Percentiles rank a stretch among this genome's conserved stretches.
These are phyloP conservation scores for Radopholus similis DNA, from an alignment of 1,140 invertebrate species.

Conservation along the genomic window DNA sequence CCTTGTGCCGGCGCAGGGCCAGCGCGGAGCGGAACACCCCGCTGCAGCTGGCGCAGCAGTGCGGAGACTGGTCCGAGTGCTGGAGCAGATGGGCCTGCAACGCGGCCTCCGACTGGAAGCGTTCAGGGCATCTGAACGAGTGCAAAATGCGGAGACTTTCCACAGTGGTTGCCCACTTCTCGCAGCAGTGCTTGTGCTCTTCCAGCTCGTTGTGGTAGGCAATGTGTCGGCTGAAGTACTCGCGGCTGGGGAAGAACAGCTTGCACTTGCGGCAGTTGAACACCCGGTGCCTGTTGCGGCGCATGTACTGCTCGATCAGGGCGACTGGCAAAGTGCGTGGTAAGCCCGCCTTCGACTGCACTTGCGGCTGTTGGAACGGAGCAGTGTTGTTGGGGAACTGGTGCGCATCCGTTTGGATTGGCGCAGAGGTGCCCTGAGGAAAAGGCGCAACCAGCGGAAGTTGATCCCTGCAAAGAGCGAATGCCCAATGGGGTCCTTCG, in stretches of 20 bases:
- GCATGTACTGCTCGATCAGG: constrained; percentile 33
- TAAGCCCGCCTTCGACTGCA: no score
- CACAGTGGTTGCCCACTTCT: constrained; percentile 3
- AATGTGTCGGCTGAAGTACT: constrained; percentile 37
- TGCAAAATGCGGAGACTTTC: background rate
- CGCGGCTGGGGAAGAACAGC: constrained; percentile 38
- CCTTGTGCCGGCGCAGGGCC: constrained; percentile 42
- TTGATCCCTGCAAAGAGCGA: no score
- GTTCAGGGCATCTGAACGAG: constrained; percentile 33
- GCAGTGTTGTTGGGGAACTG: no score
- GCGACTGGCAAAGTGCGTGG: background rate
- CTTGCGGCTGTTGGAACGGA: no score
- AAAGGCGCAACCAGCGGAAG: no score
- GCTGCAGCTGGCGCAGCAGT: constrained; percentile 34
- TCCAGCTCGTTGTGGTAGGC: constrained; percentile 44
- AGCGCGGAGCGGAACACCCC: constrained; percentile 42
- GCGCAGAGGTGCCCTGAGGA: no score
- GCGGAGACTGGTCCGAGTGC: constrained; percentile 41
- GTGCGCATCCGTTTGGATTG: no score
- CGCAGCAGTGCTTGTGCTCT: constrained; percentile 28
- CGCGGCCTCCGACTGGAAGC: constrained; percentile 31
- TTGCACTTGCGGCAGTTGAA: constrained; percentile 47
- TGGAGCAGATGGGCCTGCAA: constrained; percentile 31
- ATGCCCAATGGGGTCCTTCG: no score
- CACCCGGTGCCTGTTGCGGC: constrained; percentile 38